Base-by-base conservation (phyloP, 2,797 vertebrate genomes). In the Sebastes ruberrimus region DNA sequence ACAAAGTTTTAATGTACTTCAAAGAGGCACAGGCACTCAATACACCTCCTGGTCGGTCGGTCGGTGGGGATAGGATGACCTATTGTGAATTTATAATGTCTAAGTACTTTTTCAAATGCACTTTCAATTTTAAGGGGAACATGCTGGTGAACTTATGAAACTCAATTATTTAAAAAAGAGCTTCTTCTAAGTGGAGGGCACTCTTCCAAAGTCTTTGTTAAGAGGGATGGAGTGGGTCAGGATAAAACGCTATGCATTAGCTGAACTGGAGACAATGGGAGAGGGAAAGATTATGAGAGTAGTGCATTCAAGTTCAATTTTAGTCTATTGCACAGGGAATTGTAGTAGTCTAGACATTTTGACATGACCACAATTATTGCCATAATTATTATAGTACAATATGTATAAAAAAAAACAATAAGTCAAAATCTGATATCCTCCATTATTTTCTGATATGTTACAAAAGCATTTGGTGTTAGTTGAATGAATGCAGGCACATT, bases 171-270 rank as follows among this genome's bases (percentile, higher is more conserved):
- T 64, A 84, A 80, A 89, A 89, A 87, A 76, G 64, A 72, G 70
- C 78, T 89, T 88, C 88, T 86, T 77, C 81, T 91, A 91, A 92
- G 88, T 81, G 84, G 84, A 91, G 69, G 85, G 74, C 89, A 88
- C 70, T 80, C 76, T 83, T 93, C 86, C 79, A 81, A 84, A 71
- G 86, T 93, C 87, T 86, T 81, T 85, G 85, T 92, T 92, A 89
- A 88, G 81, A 86, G 88, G 69, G 76, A 73, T n/a, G 53, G 71
- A 62, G 22, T 25, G 78, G 76, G 62, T 80, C 85, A 25, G 80
- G 86, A 85, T 89, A 61, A 90, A 90, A 82, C 56, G 78, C 68
- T 71, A 7, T 80, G 80, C 91, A 93, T 93, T 92, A 91, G 93
- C 66, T 64, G 55, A 78, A 66, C 49, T 42, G 55, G 56, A 78